phyloP scores from a whole-genome alignment of 2,888 invertebrate genomes.

The Lepidocyrtinus sp. region DNA sequence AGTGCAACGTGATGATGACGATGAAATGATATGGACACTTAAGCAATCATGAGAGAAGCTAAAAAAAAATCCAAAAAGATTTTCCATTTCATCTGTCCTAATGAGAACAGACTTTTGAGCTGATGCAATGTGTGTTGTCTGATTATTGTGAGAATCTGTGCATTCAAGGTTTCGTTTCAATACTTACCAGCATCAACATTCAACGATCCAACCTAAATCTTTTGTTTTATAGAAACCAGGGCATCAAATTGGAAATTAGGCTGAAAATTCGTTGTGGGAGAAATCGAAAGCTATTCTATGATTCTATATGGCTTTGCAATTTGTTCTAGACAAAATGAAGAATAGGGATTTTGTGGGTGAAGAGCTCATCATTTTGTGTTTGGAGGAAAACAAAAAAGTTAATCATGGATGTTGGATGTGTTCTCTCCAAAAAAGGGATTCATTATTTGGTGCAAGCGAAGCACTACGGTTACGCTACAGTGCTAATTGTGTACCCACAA shows the following conservation, averaged over 20 bases:
- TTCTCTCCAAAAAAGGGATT: conserved; percentile 31
- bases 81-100: neutral
- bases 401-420: conserved; percentile 24
- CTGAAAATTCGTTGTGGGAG: neutral
- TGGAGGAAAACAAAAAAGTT: conserved; percentile 29
- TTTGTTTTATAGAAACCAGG: neutral
- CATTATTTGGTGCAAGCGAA: conserved; percentile 17
- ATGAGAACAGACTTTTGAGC: neutral
- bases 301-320: neutral
- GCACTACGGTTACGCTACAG: no score
- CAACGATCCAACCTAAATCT: no score
- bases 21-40: neutral
- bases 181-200: no score
- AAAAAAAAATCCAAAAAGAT: neutral
- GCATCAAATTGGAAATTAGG: neutral
- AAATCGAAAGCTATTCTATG: neutral
- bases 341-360: neutral
- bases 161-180: neutral
- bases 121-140: neutral
- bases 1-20: neutral
- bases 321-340: neutral
- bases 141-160: no score
- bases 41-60: neutral
- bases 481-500: neutral
- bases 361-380: conserved; percentile 36